Base-by-base conservation (phyloP, 2,113 vertebrate species). In the Eurypyga helias region DNA sequence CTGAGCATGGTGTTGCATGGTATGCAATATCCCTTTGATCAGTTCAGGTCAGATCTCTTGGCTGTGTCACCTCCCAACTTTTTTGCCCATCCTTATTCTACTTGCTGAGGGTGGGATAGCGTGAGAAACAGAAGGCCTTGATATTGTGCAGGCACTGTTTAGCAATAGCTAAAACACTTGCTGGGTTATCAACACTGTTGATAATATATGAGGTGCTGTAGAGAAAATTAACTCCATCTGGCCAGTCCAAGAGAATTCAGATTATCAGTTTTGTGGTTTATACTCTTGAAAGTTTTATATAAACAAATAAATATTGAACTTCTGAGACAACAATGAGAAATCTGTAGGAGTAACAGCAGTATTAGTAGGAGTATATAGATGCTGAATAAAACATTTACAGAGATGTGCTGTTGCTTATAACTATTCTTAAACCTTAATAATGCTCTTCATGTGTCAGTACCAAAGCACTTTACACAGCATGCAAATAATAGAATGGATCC, bases 31-130 rank as follows among this genome's bases (percentile, higher is more conserved):
- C 8, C 16, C 7, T 83, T 78, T 75, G 28, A 29, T 29, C 17
- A 25, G 2, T 13, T 60, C 0, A 1, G 1, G 8, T 58, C 34
- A 61, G 4, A 2, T 55, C 4, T 51, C 28, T 18, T 3, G 8
- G 19, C 7, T 0, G 0, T 73, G 14, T 64, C 38, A 6, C 14
- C 5, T 83, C 11, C 2, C 18, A 43, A 1, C 6, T 28, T 92
- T 92, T 92, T 72, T 67, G 8, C 12, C 33, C 23, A 24, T 34
- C 7, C 4, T 3, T 65, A 5, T 70, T 70, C 8, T 75, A 14
- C 11, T 70, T 71, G 19, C 11, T 43, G 13, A 7, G 3, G 7
- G 7, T 79, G 19, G 2, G 33, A 7, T 5, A 33, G 20, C n/a
- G 23, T 71, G 31, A 79, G 43, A 83, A 80, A 54, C 7, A 80